Base-by-base conservation (phyloP, 2,797 vertebrate genomes). In the Alectoris magna region DNA sequence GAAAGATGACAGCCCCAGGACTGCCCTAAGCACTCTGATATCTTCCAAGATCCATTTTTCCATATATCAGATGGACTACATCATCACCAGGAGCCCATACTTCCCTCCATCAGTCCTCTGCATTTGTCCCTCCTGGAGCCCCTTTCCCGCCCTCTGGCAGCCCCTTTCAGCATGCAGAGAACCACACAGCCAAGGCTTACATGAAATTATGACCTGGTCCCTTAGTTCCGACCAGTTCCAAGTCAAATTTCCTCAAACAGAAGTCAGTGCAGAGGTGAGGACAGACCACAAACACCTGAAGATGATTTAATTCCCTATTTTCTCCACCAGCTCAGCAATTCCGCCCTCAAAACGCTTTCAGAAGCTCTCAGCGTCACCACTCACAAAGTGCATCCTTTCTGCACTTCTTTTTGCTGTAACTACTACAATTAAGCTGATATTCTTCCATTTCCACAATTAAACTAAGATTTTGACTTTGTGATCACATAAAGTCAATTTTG, bases 391-490 rank as follows among this genome's bases (percentile, higher is more conserved):
- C 77, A 72, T 71, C 70, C 59, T 69, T 80, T 62, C 36, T 84
- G 83, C 82, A 87, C 55, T 62, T 3, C 0, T 11, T 38, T 38
- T 87, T 44, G 76, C 60, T 91, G 48, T 24, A 84, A 70, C 81
- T 67, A 49, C n/a, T 34, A 49, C 70, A 91, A 53, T 68, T 75
- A 86, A 84, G 53, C 41, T 78, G 72, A n/a, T 49, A 63, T 74
- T 87, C 90, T 91, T 84, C 2, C 8, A 90, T 64, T 91, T 74
- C 76, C 41, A 76, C 22, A 76, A 91, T 68, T 87, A 76, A 95
- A 55, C 49, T 21, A 86, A 24, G 74, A 91, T 71, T 95, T 95
- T 92, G 76, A 73, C 74, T 95, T 88, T 94, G 87, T 82, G 74
- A 71, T 63, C 80, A 62, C 78, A 62, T 92, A 68, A 93, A 94